A percentile compares a stretch with the other conserved stretches of the same genome.
Conservation (phyloP, 2,113 vertebrate species). For the Panthera leo region DNA sequence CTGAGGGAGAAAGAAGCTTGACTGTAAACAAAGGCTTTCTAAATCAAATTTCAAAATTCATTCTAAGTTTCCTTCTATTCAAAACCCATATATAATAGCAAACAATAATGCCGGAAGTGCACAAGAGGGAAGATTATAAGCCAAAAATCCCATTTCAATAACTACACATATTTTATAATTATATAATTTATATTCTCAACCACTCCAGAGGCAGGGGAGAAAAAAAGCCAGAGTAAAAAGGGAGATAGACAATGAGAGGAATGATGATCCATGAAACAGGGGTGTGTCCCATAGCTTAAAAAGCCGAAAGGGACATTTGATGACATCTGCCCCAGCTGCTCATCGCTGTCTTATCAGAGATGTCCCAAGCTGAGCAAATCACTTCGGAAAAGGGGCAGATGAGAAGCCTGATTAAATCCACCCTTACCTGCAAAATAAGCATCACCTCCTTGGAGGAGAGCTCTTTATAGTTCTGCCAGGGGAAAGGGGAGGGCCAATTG, state of each 20-base stretch:
- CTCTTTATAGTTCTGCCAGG: neutral
- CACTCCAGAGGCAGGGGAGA: neutral
- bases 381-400: neutral
- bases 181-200: neutral
- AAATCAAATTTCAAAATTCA: neutral
- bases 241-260: neutral
- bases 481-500: neutral
- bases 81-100: neutral
- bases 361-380: neutral
- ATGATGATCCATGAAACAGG: neutral
- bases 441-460: neutral
- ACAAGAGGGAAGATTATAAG: neutral
- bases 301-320: neutral
- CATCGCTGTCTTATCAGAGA: neutral
- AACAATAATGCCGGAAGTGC: neutral
- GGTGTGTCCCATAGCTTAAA: neutral
- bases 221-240: neutral
- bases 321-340: neutral
- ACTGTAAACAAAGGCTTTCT: neutral
- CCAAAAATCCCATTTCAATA: neutral
- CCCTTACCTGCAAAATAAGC: neutral
- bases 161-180: neutral
- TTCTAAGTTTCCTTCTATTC: neutral
- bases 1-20: neutral
- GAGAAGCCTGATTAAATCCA: constrained; percentile 28